Percentiles rank a stretch among this genome's conserved stretches.
phyloP scores from a whole-genome alignment of 2,797 vertebrate species.

The Aulostomus chinensis region DNA sequence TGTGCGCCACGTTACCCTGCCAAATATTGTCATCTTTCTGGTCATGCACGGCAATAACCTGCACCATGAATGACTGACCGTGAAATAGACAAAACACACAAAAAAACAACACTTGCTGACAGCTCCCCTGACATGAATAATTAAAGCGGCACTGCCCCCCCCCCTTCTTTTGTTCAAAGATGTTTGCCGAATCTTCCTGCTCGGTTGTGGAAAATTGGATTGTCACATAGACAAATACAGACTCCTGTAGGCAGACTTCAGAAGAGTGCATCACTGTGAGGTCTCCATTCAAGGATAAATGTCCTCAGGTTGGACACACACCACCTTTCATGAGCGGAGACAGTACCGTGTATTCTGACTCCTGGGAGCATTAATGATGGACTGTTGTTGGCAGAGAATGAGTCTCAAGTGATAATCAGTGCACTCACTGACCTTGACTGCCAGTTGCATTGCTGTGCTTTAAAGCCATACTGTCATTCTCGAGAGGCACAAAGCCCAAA shows the following conservation, averaged over 20 bases:
- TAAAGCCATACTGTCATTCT: slow-evolving; percentile 34
- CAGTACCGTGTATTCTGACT: slow-evolving; percentile 31
- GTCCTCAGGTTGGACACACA: slow-evolving; percentile 20
- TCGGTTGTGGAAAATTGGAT: slow-evolving; percentile 35
- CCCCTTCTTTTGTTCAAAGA: not conserved
- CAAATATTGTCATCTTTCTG: slow-evolving; percentile 15
- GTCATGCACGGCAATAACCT: slow-evolving; percentile 27
- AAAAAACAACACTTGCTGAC: slow-evolving; percentile 27
- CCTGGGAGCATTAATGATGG: slow-evolving; percentile 28
- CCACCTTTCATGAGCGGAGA: slow-evolving; percentile 3
- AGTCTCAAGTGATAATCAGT: slow-evolving; percentile 38
- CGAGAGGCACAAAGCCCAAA: slow-evolving; percentile 21
- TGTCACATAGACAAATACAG: slow-evolving; percentile 52
- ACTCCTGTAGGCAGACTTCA: slow-evolving; percentile 39
- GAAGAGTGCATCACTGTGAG: slow-evolving; percentile 33
- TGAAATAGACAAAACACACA: slow-evolving; percentile 35
- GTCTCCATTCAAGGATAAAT: slow-evolving; percentile 32
- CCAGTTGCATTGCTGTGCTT: slow-evolving; percentile 30
- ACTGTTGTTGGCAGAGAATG: slow-evolving; percentile 7
- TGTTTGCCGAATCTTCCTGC: slow-evolving; percentile 18
- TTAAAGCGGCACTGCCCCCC: slow-evolving; percentile 32
- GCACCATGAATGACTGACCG: slow-evolving; percentile 12
- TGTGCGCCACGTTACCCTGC: not conserved
- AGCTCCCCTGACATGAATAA: slow-evolving; percentile 53
- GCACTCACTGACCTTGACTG: slow-evolving; percentile 47